Conservation (phyloP, 2,888 invertebrate species). For the Cephus spinipes region DNA sequence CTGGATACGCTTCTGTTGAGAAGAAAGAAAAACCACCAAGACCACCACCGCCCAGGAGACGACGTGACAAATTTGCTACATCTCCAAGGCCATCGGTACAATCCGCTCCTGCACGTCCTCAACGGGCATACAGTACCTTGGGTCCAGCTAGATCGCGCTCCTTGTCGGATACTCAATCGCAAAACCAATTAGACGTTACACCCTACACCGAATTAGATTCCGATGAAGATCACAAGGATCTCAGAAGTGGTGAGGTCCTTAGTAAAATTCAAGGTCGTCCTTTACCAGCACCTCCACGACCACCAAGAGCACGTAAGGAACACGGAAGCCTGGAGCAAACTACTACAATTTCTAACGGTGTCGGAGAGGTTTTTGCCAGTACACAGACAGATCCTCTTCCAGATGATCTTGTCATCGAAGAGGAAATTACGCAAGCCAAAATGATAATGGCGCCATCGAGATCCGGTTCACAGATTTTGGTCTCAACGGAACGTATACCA, state of each 20-base stretch:
- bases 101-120: constrained; percentile 71
- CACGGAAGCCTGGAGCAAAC: constrained; percentile 51
- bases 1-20: constrained; percentile 83
- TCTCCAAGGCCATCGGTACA: constrained; percentile 69
- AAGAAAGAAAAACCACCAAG: constrained; percentile 74
- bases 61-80: constrained; percentile 75
- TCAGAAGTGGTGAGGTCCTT: constrained; percentile 81
- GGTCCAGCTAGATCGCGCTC: constrained; percentile 70
- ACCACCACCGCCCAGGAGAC: constrained; percentile 73
- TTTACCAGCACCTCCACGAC: constrained; percentile 87
- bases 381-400: constrained; percentile 89
- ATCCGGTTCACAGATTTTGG: constrained; percentile 59
- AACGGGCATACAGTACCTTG: constrained; percentile 73
- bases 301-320: constrained; percentile 75
- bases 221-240: constrained; percentile 70
- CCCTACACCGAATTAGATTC: constrained; percentile 75
- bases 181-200: constrained; percentile 49
- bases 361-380: constrained; percentile 79
- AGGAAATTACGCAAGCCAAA: constrained; percentile 61
- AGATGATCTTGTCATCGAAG: constrained; percentile 74
- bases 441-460: constrained; percentile 56
- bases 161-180: constrained; percentile 26
- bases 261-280: constrained; percentile 89
- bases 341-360: constrained; percentile 52
- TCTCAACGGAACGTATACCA: constrained; percentile 59